These are phyloP conservation scores for Protomyctophum bolini DNA, from an alignment of 2,113 vertebrate genomes.

Conservation along the genomic window DNA sequence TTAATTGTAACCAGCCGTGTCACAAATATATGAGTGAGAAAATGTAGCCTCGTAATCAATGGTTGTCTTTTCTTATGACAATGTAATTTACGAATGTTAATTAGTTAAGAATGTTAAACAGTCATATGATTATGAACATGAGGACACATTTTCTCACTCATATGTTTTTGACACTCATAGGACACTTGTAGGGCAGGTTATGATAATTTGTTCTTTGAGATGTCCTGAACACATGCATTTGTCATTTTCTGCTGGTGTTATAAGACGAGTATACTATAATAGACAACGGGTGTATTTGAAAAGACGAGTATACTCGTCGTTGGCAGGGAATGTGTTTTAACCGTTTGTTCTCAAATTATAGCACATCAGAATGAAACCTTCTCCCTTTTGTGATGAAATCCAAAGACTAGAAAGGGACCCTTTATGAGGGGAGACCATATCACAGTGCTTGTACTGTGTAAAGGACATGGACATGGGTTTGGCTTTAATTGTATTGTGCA, in stretches of 20 bases:
- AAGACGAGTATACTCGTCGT: too few species aligned
- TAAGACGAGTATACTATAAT: too few species aligned
- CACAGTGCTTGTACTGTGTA: too few species aligned
- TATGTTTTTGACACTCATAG: not conserved
- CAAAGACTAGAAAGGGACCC: too few species aligned
- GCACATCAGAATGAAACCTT: conserved; percentile 29
- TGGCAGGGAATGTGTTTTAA: too few species aligned
- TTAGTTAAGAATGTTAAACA: not conserved
- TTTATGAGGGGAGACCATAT: too few species aligned
- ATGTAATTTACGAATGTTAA: not conserved
- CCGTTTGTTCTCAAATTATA: conserved; percentile 22
- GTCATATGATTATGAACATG: not conserved
- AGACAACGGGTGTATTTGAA: too few species aligned
- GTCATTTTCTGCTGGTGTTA: not conserved
- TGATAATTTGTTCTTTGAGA: not conserved
- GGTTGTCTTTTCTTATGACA: too few species aligned
- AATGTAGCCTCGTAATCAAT: too few species aligned
- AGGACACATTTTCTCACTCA: not conserved
- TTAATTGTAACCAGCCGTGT: not conserved
- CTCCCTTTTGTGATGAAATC: too few species aligned
- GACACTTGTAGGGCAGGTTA: not conserved
- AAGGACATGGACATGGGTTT: not conserved
- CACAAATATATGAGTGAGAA: too few species aligned
- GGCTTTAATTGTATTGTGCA: conserved; percentile 1
- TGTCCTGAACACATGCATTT: not conserved